These are phyloP conservation scores for Solea senegalensis DNA, from an alignment of 2,113 vertebrate species.

Conservation along the genomic window DNA sequence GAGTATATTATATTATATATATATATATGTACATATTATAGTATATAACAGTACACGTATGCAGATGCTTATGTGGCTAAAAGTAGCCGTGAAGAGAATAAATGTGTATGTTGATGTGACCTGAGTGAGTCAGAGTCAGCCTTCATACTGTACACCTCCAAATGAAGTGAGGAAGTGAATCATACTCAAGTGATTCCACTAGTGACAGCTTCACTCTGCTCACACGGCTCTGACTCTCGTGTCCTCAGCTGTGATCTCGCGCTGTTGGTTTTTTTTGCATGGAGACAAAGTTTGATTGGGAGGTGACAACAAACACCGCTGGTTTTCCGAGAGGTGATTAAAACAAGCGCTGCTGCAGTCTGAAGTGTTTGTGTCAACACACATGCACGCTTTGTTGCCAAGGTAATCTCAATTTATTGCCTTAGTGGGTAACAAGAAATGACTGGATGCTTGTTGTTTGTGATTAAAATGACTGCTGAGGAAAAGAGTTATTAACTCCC, in stretches of 20 bases:
- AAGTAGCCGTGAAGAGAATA: slow-evolving; percentile 40
- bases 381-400: slow-evolving; percentile 30
- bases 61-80: slow-evolving; percentile 14
- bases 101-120: slow-evolving; percentile 4
- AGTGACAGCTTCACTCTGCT: slow-evolving; percentile 23
- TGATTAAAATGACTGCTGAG: slow-evolving; percentile 48
- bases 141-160: slow-evolving; percentile 14
- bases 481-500: slow-evolving; percentile 28
- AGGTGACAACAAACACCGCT: slow-evolving; percentile 12
- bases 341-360: slow-evolving; percentile 25
- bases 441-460: slow-evolving; percentile 57
- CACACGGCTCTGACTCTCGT: slow-evolving; percentile 19
- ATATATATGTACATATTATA: too few species aligned
- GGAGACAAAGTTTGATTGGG: slow-evolving; percentile 36
- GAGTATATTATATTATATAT: too few species aligned
- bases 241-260: slow-evolving; percentile 36
- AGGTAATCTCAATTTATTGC: slow-evolving; percentile 51
- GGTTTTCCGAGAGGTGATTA: slow-evolving; percentile 57
- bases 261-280: slow-evolving; percentile 7
- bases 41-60: too few species aligned
- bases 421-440: slow-evolving; percentile 49
- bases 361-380: slow-evolving; percentile 44
- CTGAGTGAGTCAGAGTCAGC: slow-evolving; percentile 38
- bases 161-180: slow-evolving; percentile 52
- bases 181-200: slow-evolving; percentile 9